Percentiles rank a stretch among this genome's conserved stretches.
Conservation (phyloP, 2,888 invertebrate genomes). For the Boloria euphrosyne region DNA sequence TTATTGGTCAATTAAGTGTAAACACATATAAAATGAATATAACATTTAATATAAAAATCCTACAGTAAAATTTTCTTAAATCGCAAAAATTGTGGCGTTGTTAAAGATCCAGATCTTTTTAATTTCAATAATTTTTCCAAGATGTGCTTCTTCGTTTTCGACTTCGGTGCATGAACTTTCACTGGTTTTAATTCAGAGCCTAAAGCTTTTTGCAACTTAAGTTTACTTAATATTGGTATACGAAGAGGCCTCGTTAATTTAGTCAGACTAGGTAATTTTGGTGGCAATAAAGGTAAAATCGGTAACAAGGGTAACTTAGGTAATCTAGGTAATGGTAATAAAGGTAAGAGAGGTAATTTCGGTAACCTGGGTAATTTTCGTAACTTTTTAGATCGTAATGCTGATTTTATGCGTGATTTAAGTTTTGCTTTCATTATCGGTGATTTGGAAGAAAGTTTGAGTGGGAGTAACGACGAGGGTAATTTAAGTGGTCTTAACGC, state of each 20-base stretch:
- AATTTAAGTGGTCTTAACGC: constrained; percentile 27
- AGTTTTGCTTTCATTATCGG: constrained; percentile 44
- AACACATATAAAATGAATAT: no score
- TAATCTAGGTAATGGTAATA: constrained; percentile 39
- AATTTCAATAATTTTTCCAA: constrained; percentile 53
- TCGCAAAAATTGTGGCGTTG: constrained; percentile 52
- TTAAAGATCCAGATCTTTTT: constrained; percentile 54
- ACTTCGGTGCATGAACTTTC: constrained; percentile 34
- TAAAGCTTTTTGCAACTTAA: constrained; percentile 48
- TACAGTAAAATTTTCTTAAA: constrained; percentile 52
- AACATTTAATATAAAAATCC: neutral
- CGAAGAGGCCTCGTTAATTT: constrained; percentile 49
- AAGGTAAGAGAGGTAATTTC: constrained; percentile 40
- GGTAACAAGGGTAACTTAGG: constrained; percentile 45
- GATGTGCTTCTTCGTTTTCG: constrained; percentile 31
- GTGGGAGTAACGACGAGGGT: constrained; percentile 27
- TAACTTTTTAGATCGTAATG: constrained; percentile 33
- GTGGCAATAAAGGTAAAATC: constrained; percentile 40
- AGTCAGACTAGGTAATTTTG: constrained; percentile 38
- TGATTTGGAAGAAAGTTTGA: constrained; percentile 32
- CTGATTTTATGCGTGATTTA: constrained; percentile 12
- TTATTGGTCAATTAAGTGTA: no score
- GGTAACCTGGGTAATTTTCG: constrained; percentile 40
- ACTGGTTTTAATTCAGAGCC: constrained; percentile 48
- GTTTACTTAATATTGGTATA: constrained; percentile 42